Conservation (phyloP, 2,888 invertebrate species). For the Troides helena region DNA sequence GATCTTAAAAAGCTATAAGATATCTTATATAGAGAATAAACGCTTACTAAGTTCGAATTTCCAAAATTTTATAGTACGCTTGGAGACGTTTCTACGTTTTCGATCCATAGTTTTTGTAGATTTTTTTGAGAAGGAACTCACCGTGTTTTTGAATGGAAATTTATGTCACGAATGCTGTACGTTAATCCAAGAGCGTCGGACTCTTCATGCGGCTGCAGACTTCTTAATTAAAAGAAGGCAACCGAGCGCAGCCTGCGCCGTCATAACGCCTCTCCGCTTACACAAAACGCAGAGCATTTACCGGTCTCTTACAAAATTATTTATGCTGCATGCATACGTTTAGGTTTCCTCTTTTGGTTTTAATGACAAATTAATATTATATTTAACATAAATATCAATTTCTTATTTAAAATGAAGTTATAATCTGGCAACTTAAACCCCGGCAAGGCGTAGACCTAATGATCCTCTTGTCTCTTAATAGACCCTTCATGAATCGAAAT, state of each 20-base stretch:
- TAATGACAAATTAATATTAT: neutral
- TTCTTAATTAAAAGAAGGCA: conserved; percentile 42
- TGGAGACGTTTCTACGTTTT: too few species aligned
- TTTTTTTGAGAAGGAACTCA: neutral
- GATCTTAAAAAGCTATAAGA: too few species aligned
- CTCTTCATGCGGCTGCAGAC: conserved; percentile 10
- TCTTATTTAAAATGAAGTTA: too few species aligned
- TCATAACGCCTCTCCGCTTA: conserved; percentile 13
- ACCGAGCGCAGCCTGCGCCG: conserved; percentile 27
- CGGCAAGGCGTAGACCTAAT: too few species aligned
- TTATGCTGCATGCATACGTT: conserved; percentile 4
- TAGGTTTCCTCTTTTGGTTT: neutral
- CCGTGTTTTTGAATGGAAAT: conserved; percentile 14
- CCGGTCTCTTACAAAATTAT: conserved; percentile 5
- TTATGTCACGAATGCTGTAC: conserved; percentile 30
- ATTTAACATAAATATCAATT: neutral
- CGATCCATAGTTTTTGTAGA: neutral
- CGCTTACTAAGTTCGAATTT: too few species aligned
- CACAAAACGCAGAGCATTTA: conserved; percentile 20
- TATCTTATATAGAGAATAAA: too few species aligned
- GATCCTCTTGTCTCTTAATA: too few species aligned
- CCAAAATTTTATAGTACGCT: too few species aligned
- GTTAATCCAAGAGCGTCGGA: conserved; percentile 33
- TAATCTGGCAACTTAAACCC: too few species aligned
- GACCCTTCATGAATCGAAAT: too few species aligned